Base-by-base conservation (phyloP, 2,797 vertebrate genomes). In the Xiphorhynchus erythropygius region DNA sequence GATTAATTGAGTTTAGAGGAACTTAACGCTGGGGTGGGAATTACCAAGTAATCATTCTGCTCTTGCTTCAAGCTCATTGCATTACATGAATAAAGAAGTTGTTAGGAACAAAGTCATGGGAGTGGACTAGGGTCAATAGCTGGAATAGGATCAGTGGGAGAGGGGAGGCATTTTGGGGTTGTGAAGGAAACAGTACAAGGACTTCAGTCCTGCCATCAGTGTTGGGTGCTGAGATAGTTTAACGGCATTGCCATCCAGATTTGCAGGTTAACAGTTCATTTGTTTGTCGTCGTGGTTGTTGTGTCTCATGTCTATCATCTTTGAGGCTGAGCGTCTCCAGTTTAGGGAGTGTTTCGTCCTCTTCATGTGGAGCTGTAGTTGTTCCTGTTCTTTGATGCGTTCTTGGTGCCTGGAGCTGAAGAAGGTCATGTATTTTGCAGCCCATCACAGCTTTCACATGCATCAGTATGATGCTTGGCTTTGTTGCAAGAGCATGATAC, bases 1-100 rank as follows among this genome's bases (percentile, higher is more conserved):
- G 93, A 88, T 87, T 89, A 90, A 93, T 70, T 83, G 84, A 68
- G 71, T 96, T 91, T 64, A 84, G 76, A 91, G 78, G 82, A 97
- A 76, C 70, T 94, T 91, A 75, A 44, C 39, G 41, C 71, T 83
- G 37, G 46, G n/a, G 25, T 87, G 62, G 50, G 64, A 93, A 50
- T 81, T 89, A 92, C 62, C 39, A 74, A 60, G 83, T 89, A 80
- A 75, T 92, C 92, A 71, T 55, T 93, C 71, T 92, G 64, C 50
- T 84, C 89, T 73, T 65, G 11, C 62, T 89, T 92, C 35, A 50
- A 92, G 82, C 50, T 85, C 22, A 4, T 68, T 85, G 47, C 56
- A 41, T 83, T 28, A 13, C 17, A 28, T 33, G 41, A 77, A 70
- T 76, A 67, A 88, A 90, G 78, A 75, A 68, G 35, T 64, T 87